These are phyloP conservation scores for Cynocephalus volans DNA, from an alignment of 2,113 vertebrate species.

Conservation along the genomic window DNA sequence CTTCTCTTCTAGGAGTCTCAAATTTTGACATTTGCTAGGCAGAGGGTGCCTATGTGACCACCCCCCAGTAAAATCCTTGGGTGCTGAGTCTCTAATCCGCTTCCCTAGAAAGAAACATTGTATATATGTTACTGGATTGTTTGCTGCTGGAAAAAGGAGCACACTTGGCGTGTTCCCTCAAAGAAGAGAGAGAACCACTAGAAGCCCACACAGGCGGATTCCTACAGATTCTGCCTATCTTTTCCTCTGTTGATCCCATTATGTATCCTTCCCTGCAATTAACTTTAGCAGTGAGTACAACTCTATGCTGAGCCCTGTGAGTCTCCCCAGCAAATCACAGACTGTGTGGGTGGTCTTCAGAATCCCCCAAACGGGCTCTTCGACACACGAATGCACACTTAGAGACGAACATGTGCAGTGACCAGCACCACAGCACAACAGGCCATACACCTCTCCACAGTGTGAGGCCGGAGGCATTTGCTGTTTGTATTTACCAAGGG, in stretches of 20 bases:
- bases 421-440: no score
- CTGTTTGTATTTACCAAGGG: accelerated
- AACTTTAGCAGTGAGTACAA: not conserved
- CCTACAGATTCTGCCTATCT: not conserved
- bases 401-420: not conserved
- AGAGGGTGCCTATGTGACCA: accelerated
- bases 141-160: not conserved
- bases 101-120: not conserved
- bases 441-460: accelerated
- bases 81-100: not conserved
- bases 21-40: not conserved
- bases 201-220: accelerated
- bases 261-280: not conserved
- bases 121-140: not conserved
- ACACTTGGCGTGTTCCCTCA: not conserved
- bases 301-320: not conserved
- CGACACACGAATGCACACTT: not conserved
- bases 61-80: not conserved
- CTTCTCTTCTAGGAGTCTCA: not conserved
- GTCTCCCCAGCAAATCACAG: not conserved
- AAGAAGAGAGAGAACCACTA: accelerated
- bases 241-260: not conserved
- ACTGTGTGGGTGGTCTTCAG: not conserved
- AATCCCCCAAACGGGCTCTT: not conserved
- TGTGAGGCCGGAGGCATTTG: not conserved